These are phyloP conservation scores for Drosophila hamatofila DNA, from an alignment of 2,888 invertebrate genomes.

Conservation along the genomic window DNA sequence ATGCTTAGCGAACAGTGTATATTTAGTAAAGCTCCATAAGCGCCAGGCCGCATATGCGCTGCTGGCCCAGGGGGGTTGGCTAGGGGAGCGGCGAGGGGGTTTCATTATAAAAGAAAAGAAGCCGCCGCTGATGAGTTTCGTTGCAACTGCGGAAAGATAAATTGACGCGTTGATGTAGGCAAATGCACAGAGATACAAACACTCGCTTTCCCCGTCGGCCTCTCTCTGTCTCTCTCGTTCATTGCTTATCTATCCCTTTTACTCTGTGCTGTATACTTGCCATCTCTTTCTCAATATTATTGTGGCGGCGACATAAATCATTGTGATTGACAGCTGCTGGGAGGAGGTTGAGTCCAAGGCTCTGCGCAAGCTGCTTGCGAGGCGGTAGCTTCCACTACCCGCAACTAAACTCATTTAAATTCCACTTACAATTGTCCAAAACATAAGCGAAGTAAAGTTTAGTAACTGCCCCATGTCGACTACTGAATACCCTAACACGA, in stretches of 20 bases:
- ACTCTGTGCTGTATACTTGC: slow-evolving; percentile 20
- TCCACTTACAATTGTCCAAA: slow-evolving; percentile 75
- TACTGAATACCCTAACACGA: slow-evolving; percentile 24
- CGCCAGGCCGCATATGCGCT: slow-evolving; percentile 51
- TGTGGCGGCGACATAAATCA: slow-evolving; percentile 85
- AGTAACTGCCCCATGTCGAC: background rate
- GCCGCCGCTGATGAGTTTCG: slow-evolving; percentile 77
- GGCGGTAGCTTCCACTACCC: slow-evolving; percentile 63
- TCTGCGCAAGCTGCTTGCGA: slow-evolving; percentile 13
- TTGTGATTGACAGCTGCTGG: slow-evolving; percentile 85
- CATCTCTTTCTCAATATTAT: slow-evolving; percentile 39
- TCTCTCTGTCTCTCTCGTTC: too few relatives aligned
- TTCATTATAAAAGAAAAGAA: slow-evolving; percentile 74
- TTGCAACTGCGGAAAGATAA: slow-evolving; percentile 82
- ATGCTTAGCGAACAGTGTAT: background rate
- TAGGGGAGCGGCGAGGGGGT: slow-evolving; percentile 22
- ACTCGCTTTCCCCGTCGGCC: slow-evolving; percentile 2
- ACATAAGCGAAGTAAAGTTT: slow-evolving; percentile 39
- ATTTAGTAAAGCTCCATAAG: slow-evolving; percentile 50
- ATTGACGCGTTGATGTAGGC: slow-evolving; percentile 80
- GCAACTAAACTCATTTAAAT: slow-evolving; percentile 80
- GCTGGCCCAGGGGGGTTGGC: background rate
- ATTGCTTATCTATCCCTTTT: too few relatives aligned
- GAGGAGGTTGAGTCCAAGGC: slow-evolving; percentile 28
- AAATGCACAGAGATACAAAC: slow-evolving; percentile 74